These are phyloP conservation scores for Sylvicola fuscatus DNA, from an alignment of 2,888 invertebrate species.

Conservation along the genomic window DNA sequence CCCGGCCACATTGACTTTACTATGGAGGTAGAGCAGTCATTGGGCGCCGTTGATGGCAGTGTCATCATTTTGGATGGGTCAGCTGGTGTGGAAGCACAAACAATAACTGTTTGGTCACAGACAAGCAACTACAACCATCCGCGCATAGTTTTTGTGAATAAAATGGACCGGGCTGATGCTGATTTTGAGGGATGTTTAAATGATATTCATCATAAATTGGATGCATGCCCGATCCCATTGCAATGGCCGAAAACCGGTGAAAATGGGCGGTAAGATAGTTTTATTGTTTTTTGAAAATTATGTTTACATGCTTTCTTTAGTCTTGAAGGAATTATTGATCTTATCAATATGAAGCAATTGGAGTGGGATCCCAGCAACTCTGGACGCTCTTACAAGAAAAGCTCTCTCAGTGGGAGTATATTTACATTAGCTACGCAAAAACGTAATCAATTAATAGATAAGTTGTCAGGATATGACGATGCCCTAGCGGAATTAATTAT, in stretches of 20 bases:
- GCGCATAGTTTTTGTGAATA: conserved; percentile 76
- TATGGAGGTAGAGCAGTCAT: conserved; percentile 90
- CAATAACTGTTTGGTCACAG: conserved; percentile 93
- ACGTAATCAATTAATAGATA: conserved; percentile 51
- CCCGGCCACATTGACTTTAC: conserved; percentile 97
- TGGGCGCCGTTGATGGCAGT: conserved; percentile 85
- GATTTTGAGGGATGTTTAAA: conserved; percentile 42
- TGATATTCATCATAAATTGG: conserved; percentile 52
- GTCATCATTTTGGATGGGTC: conserved; percentile 82
- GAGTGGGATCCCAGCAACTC: conserved; percentile 42
- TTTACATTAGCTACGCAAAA: conserved; percentile 35
- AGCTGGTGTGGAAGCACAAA: conserved; percentile 96
- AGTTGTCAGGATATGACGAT: conserved; percentile 62
- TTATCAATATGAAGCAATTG: conserved; percentile 49
- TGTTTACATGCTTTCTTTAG: too few relatives aligned
- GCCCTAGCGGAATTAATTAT: conserved; percentile 43
- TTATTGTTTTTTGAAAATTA: neutral
- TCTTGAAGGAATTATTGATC: conserved; percentile 65
- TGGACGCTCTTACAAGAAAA: conserved; percentile 29
- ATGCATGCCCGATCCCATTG: conserved; percentile 42
- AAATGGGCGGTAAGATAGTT: conserved; percentile 32
- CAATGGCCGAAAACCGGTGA: conserved; percentile 44
- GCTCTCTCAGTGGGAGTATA: conserved; percentile 29
- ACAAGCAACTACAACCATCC: conserved; percentile 71
- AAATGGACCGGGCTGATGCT: conserved; percentile 81